Evolutionary conservation across 2,888 invertebrate species (phyloP).

Genomic region (Patella caerulea): DNA sequence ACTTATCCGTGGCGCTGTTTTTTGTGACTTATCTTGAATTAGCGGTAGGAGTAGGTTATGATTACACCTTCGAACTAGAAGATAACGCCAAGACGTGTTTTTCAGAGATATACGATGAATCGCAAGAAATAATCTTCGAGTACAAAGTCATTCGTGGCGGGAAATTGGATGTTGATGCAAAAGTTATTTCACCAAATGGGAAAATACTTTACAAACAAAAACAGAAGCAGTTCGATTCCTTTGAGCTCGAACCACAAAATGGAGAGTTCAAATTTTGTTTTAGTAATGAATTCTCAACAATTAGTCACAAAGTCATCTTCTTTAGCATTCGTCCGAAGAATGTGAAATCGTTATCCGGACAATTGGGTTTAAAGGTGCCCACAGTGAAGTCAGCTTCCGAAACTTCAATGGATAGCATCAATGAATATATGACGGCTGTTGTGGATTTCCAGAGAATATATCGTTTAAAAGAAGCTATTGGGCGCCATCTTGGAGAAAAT

Average conservation of each 20-base stretch:
- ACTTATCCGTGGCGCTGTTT: neutral
- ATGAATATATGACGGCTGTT: slow-evolving; percentile 49
- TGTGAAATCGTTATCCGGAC: slow-evolving; percentile 51
- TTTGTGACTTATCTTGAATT: neutral
- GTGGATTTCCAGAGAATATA: slow-evolving; percentile 56
- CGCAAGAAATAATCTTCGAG: slow-evolving; percentile 52
- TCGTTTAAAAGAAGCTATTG: slow-evolving; percentile 61
- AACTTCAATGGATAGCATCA: slow-evolving; percentile 55
- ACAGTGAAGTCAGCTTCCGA: slow-evolving; percentile 49
- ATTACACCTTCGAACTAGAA: slow-evolving; percentile 61
- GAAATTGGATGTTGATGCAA: slow-evolving; percentile 63
- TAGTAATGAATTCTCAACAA: slow-evolving; percentile 65
- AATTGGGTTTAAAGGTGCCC: slow-evolving; percentile 49
- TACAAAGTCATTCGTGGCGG: slow-evolving; percentile 65
- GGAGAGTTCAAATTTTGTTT: slow-evolving; percentile 66
- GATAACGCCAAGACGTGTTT: slow-evolving; percentile 62
- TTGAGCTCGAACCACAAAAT: slow-evolving; percentile 58
- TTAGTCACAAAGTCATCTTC: slow-evolving; percentile 62
- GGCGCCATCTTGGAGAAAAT: slow-evolving; percentile 63
- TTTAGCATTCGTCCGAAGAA: slow-evolving; percentile 60
- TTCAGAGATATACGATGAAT: slow-evolving; percentile 56
- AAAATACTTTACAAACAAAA: slow-evolving; percentile 57
- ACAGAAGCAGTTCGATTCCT: slow-evolving; percentile 46
- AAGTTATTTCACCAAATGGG: slow-evolving; percentile 63
- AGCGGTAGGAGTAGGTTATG: slow-evolving; percentile 8